Percentiles rank a stretch among this genome's conserved stretches.
Conservation (phyloP, 2,113 vertebrate genomes). For the Daphoenositta chrysoptera region DNA sequence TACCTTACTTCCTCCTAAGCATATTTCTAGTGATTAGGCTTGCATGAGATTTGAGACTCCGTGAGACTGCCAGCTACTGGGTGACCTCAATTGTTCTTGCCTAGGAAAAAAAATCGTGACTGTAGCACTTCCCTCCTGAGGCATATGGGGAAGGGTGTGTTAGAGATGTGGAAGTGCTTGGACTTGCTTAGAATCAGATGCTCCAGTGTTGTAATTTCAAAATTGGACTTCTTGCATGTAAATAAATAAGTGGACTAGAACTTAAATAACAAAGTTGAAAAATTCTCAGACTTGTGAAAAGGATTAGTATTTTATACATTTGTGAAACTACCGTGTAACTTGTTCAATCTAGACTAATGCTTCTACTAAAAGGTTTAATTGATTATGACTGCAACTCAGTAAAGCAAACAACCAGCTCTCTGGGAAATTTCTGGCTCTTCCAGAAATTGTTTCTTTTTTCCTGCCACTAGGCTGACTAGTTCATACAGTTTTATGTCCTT, state of each 20-base stretch:
- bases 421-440: background rate
- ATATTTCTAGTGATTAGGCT: background rate
- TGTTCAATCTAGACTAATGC: background rate
- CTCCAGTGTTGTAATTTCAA: accelerated
- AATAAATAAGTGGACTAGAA: background rate
- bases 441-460: background rate
- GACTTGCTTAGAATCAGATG: background rate
- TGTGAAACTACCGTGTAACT: background rate
- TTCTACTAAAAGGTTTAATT: background rate
- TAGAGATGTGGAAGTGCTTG: background rate
- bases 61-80: accelerated
- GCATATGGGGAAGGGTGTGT: background rate
- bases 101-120: background rate
- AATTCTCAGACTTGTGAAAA: background rate
- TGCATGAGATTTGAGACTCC: background rate
- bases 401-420: background rate
- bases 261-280: background rate
- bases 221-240: background rate
- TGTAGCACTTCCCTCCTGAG: background rate
- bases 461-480: background rate
- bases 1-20: background rate
- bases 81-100: background rate
- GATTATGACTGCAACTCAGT: background rate
- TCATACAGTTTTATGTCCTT: background rate
- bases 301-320: background rate